These are phyloP conservation scores for Apolygus lucorum DNA, from an alignment of 1,140 invertebrate species.

Conservation along the genomic window DNA sequence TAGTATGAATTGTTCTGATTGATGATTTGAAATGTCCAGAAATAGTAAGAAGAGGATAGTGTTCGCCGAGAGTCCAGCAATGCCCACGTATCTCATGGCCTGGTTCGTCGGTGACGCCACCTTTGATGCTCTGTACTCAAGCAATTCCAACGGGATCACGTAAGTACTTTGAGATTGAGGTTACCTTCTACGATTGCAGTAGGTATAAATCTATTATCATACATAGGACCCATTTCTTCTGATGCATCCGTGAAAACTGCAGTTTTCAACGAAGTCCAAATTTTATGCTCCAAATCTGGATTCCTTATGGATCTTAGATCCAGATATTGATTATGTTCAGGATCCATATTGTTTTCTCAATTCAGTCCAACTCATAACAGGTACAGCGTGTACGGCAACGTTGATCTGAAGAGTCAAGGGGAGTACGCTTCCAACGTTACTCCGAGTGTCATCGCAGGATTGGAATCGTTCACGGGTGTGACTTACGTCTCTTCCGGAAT, in stretches of 20 bases:
- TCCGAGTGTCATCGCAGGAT: neutral
- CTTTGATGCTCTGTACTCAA: neutral
- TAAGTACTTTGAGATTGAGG: too few relatives aligned
- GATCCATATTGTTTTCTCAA: too few relatives aligned
- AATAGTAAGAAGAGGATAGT: slow-evolving; percentile 11
- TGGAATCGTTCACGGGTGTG: neutral
- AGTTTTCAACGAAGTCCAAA: too few relatives aligned
- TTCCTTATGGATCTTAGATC: too few relatives aligned
- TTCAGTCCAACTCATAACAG: too few relatives aligned
- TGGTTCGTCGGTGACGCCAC: slow-evolving; percentile 19
- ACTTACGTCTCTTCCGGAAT: neutral
- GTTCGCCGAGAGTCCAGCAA: slow-evolving; percentile 33
- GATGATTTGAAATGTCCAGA: neutral
- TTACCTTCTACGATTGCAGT: too few relatives aligned
- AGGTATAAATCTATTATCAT: too few relatives aligned
- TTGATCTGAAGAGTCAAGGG: neutral
- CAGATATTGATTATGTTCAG: too few relatives aligned
- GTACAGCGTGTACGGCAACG: neutral
- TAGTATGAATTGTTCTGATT: neutral
- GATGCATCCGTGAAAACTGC: too few relatives aligned
- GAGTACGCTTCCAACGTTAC: neutral
- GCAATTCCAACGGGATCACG: neutral
- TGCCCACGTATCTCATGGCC: slow-evolving; percentile 33
- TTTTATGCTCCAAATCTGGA: too few relatives aligned
- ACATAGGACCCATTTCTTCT: too few relatives aligned